Evolutionary conservation across 1,140 invertebrate species (phyloP).

Genomic region (Tetragonula clypearis): DNA sequence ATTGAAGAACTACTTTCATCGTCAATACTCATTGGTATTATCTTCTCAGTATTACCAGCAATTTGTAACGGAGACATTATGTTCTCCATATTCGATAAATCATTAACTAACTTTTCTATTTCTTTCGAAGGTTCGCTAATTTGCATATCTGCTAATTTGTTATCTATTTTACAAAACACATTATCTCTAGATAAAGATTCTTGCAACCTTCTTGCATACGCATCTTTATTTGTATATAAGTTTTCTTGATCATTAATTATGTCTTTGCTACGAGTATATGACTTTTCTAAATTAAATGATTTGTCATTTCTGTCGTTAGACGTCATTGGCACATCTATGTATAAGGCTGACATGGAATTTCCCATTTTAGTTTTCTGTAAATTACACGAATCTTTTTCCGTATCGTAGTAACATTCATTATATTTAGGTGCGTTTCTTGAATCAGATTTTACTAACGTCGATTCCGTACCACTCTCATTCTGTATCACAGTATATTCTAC

Average conservation of each 20-base stretch:
- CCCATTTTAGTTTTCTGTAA: slow-evolving; percentile 45
- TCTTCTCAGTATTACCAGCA: slow-evolving; percentile 49
- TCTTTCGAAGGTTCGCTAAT: slow-evolving; percentile 62
- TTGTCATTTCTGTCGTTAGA: slow-evolving; percentile 15
- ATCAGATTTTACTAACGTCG: slow-evolving; percentile 64
- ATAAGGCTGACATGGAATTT: slow-evolving; percentile 38
- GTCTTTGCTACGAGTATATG: slow-evolving; percentile 42
- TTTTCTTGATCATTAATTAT: slow-evolving; percentile 11
- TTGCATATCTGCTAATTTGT: slow-evolving; percentile 55
- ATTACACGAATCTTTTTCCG: slow-evolving; percentile 60
- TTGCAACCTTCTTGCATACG: not conserved
- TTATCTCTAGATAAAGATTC: slow-evolving; percentile 40
- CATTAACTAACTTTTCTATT: slow-evolving; percentile 61
- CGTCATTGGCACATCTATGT: slow-evolving; percentile 42
- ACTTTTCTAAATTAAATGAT: slow-evolving; percentile 32
- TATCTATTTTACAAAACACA: slow-evolving; percentile 52
- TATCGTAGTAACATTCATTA: slow-evolving; percentile 52
- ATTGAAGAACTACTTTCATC: slow-evolving; percentile 69
- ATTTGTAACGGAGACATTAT: slow-evolving; percentile 57
- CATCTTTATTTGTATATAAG: not conserved
- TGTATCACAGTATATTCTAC: slow-evolving; percentile 75
- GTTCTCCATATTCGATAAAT: slow-evolving; percentile 60
- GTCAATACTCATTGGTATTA: slow-evolving; percentile 58
- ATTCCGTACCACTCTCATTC: slow-evolving; percentile 69
- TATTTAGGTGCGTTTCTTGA: slow-evolving; percentile 16